phyloP scores from a whole-genome alignment of 2,888 invertebrate species.

The Parnassius apollo region DNA sequence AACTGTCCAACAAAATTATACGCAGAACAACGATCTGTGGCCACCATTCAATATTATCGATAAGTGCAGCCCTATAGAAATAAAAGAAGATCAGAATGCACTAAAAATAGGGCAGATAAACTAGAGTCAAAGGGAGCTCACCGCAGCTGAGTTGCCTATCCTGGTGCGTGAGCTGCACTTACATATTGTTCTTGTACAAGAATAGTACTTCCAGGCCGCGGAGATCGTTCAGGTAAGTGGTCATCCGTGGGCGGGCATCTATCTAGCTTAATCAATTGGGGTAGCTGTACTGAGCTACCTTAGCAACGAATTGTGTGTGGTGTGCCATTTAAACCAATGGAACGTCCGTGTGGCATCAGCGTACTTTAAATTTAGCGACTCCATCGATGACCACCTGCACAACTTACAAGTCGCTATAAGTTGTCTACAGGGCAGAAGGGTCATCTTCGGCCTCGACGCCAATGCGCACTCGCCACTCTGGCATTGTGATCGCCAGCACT shows the following conservation, averaged over 20 bases:
- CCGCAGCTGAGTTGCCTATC: constrained; percentile 32
- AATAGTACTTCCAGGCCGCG: constrained; percentile 30
- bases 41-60: constrained; percentile 23
- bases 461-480: constrained; percentile 32
- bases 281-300: constrained; percentile 30
- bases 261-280: background rate
- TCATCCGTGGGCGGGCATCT: background rate
- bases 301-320: constrained; percentile 14
- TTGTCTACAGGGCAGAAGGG: constrained; percentile 4
- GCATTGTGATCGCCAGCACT: constrained; percentile 21
- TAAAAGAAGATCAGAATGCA: background rate
- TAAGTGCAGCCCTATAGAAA: background rate
- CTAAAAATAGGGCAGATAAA: constrained; percentile 33
- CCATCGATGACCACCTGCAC: too few relatives aligned
- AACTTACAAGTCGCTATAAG: too few relatives aligned
- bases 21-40: constrained; percentile 27
- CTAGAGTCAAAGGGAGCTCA: constrained; percentile 26
- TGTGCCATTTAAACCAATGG: constrained; percentile 28
- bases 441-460: constrained; percentile 29
- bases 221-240: constrained; percentile 1
- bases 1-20: constrained; percentile 31
- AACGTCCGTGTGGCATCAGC: constrained; percentile 30
- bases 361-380: constrained; percentile 31
- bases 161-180: constrained; percentile 26
- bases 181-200: constrained; percentile 36